Percentiles rank a stretch among this genome's conserved stretches.
These are phyloP conservation scores for Ciconia nigra DNA, from an alignment of 2,797 vertebrate genomes.

Conservation along the genomic window DNA sequence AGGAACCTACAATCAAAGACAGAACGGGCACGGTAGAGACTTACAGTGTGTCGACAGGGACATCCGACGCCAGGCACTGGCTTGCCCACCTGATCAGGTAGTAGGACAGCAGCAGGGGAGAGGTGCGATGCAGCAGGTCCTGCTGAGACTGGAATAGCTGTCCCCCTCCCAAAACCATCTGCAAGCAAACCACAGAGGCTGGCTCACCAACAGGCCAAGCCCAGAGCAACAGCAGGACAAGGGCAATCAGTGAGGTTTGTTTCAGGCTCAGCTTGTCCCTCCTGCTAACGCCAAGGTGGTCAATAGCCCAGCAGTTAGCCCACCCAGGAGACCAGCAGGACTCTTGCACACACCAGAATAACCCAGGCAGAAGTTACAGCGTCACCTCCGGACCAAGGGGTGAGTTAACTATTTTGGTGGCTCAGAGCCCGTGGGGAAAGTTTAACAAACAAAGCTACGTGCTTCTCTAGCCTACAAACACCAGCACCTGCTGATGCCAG, in stretches of 20 bases:
- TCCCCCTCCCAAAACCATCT: slow-evolving; percentile 83
- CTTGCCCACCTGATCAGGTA: slow-evolving; percentile 87
- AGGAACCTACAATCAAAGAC: background rate
- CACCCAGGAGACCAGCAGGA: background rate
- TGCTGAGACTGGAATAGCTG: slow-evolving; percentile 91
- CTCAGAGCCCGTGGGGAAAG: background rate
- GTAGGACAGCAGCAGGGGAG: slow-evolving; percentile 89
- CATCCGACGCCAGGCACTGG: slow-evolving; percentile 80
- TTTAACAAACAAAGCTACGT: background rate
- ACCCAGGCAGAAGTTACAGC: background rate
- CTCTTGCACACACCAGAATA: background rate
- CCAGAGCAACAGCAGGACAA: background rate
- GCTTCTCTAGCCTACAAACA: background rate
- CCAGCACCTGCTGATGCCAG: background rate
- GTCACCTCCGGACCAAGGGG: background rate
- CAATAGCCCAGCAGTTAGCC: background rate
- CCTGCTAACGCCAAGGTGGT: rapidly evolving
- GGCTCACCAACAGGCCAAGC: background rate
- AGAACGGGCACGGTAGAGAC: background rate
- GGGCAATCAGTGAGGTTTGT: background rate
- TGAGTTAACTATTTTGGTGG: background rate
- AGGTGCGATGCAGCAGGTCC: slow-evolving; percentile 89
- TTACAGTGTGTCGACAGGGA: slow-evolving; percentile 90
- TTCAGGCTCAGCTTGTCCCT: rapidly evolving
- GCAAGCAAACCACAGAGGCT: background rate